Conservation (phyloP, 2,113 vertebrate genomes). For the Gymnocephalus cernua region DNA sequence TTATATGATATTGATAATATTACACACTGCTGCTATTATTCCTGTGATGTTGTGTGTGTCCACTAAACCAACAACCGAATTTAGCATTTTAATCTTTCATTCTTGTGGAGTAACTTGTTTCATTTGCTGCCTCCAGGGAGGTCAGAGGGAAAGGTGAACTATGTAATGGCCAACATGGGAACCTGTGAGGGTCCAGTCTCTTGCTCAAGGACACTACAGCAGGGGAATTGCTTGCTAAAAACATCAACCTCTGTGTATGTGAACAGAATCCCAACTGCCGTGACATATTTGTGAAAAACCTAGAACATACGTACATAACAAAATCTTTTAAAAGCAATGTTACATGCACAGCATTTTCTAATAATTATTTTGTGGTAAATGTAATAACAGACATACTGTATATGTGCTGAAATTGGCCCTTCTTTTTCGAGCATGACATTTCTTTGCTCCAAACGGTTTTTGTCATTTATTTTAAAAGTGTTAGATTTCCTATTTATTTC, state of each 20-base stretch:
- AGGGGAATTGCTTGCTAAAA: background rate
- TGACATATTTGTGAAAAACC: background rate
- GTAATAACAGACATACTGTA: background rate
- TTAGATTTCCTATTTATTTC: background rate
- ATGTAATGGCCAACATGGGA: constrained; percentile 47
- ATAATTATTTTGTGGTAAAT: background rate
- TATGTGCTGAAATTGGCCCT: background rate
- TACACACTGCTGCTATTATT: background rate
- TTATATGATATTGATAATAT: background rate
- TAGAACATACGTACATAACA: background rate
- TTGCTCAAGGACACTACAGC: constrained; percentile 57
- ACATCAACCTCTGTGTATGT: background rate
- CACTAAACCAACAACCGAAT: background rate
- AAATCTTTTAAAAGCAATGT: background rate
- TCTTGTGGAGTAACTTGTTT: constrained; percentile 32
- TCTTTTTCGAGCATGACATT: background rate
- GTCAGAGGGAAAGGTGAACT: constrained; percentile 50
- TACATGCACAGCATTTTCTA: background rate
- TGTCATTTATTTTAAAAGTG: constrained; percentile 3
- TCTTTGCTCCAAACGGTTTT: background rate
- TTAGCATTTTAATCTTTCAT: constrained; percentile 50
- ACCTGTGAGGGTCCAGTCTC: constrained; percentile 18
- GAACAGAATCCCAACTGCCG: background rate
- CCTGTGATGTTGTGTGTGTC: constrained; percentile 4
- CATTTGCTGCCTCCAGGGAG: constrained; percentile 43